Evolutionary conservation across 2,797 vertebrate genomes (phyloP), one percentile per base, ranked within the genome.

Genomic region (Thripadectes ignobilis): DNA sequence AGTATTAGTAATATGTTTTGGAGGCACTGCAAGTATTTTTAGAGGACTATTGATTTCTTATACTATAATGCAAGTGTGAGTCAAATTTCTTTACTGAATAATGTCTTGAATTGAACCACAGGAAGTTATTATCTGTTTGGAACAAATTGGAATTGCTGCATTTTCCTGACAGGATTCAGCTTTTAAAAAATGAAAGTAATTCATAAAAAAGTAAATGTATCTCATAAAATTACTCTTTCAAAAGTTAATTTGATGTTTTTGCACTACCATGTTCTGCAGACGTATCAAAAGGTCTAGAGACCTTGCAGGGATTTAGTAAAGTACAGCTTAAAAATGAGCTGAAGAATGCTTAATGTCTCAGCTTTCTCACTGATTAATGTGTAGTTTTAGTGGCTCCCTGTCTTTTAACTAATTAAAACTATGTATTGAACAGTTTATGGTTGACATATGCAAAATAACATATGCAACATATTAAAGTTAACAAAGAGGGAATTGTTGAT

Each of bases 291-390:
- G 34, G 63, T 67, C 85, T 78, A 73, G 48, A 76, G 59, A 88
- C 55, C 83, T 92, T 90, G 59, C 48, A 82, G 74, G 91, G 82
- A 95, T 94, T 96, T 92, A 84, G 79, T 69, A 91, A 95, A 96
- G 79, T 76, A 92, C 66, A 63, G 89, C 92, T 96, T 94, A 85
- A 91, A 92, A 93, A 75, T 2, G 2, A 92, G 81, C 61, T 92
- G 91, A 91, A 77, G 89, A 77, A 83, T 58, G 54, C 74, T 93
- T 92, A 93, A 82, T 81, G 89, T 84, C 82, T 91, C 66, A 43
- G 85, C 91, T 92, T 96, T 93, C 73, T 94, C 67, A 76, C 62
- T 92, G 80, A 93, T 95, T 93, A 84, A 74, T 76, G 51, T 75
- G 83, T 92, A 92, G 94, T 96, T 96, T 96, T 81, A 92, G 92